Evolutionary conservation across 2,797 vertebrate genomes (phyloP).

Genomic region (Protonibea diacanthus): DNA sequence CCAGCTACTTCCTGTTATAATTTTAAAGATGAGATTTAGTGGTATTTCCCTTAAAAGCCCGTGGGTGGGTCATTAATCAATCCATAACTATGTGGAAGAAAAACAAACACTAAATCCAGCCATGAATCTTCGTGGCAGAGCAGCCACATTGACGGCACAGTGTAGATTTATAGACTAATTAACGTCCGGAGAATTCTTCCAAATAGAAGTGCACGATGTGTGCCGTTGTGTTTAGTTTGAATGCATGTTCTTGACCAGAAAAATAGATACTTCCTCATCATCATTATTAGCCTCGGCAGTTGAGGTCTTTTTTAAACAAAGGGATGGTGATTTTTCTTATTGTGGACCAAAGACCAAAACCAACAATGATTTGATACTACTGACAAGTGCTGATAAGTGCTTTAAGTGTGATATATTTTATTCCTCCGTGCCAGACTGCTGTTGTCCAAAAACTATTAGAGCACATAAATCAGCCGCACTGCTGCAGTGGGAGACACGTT

Average conservation of each 20-base stretch:
- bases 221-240: conserved; percentile 15
- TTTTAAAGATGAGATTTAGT: conserved; percentile 26
- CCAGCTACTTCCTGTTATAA: conserved; percentile 27
- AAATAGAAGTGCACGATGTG: conserved; percentile 25
- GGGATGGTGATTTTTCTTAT: not conserved
- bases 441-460: not conserved
- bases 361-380: not conserved
- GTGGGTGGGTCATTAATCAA: conserved; percentile 55
- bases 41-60: conserved; percentile 30
- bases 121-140: conserved; percentile 55
- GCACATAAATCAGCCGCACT: conserved; percentile 1
- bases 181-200: conserved; percentile 44
- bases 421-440: not conserved
- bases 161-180: conserved; percentile 68
- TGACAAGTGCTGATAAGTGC: not conserved
- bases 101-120: conserved; percentile 47
- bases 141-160: conserved; percentile 32
- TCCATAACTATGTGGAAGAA: conserved; percentile 48
- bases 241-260: not conserved
- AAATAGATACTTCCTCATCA: not conserved
- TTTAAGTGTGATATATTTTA: not conserved
- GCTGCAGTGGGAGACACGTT: not conserved
- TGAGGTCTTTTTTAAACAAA: conserved; percentile 7
- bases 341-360: conserved; percentile 1
- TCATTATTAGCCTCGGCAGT: conserved; percentile 8